Base-by-base conservation (phyloP, 1,140 invertebrate species). In the Mamestra configurata region DNA sequence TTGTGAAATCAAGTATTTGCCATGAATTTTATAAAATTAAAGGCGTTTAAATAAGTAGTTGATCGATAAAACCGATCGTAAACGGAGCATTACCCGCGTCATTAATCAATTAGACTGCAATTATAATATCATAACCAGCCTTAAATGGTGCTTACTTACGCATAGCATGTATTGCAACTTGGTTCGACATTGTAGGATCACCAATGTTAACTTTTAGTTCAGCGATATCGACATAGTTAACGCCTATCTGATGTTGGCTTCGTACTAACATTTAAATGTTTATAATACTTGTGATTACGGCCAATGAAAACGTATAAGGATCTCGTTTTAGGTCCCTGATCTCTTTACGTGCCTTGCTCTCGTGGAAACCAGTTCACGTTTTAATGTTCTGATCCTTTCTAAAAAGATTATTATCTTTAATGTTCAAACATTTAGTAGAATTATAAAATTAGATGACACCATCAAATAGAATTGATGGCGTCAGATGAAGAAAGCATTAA, bases 41-140 rank as follows among this genome's bases (percentile, higher is more conserved):
- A 27, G 11, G 40, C 40, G 40, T 13, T 68, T 46, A 68, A 49
- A 68, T 68, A 49, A 22, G 20, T 68, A 24, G 22, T 43, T 68
- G 13, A 68, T 68, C 40, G 10, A 22, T 64, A 20, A 43, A 20
- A 68, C 40, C 40, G n/a, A 46, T 22, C 40, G 22, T 68, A 68
- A 49, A 1, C 5, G 40, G 10, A 10, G n/a, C 11, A 24, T 68
- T 43, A 68, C 11, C 20, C 22, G 43, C 40, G 27, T 24, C 40
- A n/a, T 68, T 68, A 49, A 46, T 46, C 64, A 68, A 61, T 68
- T 68, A 68, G 11, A 24, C 40, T 15, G 35, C 5, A 64, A 64
- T 64, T 37, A 37, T 64, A 40, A 64, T 64, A 64, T 64, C 59
- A 64, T 64, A 70, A 27, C 27, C 40, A 31, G 66, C n/a, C n/a